Evolutionary conservation across 1,140 invertebrate genomes (phyloP).

Genomic region (Apis dorsata): DNA sequence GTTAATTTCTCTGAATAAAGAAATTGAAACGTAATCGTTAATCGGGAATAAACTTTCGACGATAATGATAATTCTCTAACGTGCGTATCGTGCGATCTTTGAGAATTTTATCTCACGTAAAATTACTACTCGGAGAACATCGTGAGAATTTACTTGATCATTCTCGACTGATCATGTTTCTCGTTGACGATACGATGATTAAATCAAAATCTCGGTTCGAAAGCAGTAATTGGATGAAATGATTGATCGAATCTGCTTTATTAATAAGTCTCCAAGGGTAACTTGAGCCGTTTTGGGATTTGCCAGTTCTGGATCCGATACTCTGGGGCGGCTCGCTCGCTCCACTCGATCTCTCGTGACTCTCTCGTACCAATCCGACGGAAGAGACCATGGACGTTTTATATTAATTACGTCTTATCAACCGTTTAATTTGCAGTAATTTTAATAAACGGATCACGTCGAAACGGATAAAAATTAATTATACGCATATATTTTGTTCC

Average conservation of each 20-base stretch:
- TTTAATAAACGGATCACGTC: not conserved
- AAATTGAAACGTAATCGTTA: not conserved
- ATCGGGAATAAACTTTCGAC: too few species aligned
- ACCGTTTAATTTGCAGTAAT: not conserved
- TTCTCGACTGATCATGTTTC: not conserved
- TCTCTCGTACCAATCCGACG: conserved; percentile 39
- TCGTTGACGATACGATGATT: not conserved
- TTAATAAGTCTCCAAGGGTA: conserved; percentile 53
- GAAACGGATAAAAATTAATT: not conserved
- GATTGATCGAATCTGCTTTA: conserved; percentile 47
- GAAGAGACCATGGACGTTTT: not conserved
- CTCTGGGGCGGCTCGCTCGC: not conserved
- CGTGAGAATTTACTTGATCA: not conserved
- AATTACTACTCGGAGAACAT: too few species aligned
- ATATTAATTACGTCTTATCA: not conserved
- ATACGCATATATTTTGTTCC: not conserved
- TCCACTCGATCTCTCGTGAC: not conserved
- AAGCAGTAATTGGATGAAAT: conserved; percentile 48
- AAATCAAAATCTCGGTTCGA: not conserved
- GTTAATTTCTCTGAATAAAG: not conserved
- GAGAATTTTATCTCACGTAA: too few species aligned
- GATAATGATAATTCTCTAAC: not conserved
- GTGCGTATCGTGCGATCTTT: too few species aligned
- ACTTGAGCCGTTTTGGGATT: conserved; percentile 54
- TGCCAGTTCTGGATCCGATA: conserved; percentile 12